A percentile compares a stretch with the other conserved stretches of the same genome.
phyloP scores from a whole-genome alignment of 2,888 invertebrate genomes.

The Leucophenga maculata region DNA sequence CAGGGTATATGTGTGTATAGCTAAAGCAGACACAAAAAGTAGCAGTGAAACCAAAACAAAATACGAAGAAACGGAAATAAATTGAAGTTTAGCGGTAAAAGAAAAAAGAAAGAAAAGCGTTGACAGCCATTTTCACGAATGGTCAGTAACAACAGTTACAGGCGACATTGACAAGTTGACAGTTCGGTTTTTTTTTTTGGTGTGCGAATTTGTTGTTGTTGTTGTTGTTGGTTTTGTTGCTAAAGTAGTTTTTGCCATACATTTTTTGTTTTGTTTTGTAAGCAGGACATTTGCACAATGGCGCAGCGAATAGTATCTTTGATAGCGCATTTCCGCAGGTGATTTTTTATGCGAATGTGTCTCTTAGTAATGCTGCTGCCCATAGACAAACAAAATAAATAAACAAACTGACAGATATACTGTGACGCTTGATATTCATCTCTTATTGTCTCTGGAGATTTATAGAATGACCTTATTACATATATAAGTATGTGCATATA shows the following conservation, averaged over 20 bases:
- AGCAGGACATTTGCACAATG: conserved; percentile 5
- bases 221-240: background rate
- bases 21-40: background rate
- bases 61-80: too few species aligned
- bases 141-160: background rate
- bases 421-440: conserved; percentile 4
- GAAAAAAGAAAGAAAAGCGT: background rate
- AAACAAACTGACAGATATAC: background rate
- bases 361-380: background rate
- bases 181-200: background rate
- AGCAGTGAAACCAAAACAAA: too few species aligned
- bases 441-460: background rate
- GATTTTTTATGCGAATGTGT: background rate
- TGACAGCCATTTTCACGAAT: conserved; percentile 1
- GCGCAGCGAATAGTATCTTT: background rate
- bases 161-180: background rate
- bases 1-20: background rate
- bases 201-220: background rate
- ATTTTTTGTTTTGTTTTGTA: background rate
- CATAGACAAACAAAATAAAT: background rate
- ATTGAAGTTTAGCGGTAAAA: too few species aligned
- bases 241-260: too few species aligned
- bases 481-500: background rate
- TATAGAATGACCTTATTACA: too few species aligned
- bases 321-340: background rate